These are phyloP conservation scores for Paratilapia polleni DNA, from an alignment of 2,113 vertebrate genomes.

Conservation along the genomic window DNA sequence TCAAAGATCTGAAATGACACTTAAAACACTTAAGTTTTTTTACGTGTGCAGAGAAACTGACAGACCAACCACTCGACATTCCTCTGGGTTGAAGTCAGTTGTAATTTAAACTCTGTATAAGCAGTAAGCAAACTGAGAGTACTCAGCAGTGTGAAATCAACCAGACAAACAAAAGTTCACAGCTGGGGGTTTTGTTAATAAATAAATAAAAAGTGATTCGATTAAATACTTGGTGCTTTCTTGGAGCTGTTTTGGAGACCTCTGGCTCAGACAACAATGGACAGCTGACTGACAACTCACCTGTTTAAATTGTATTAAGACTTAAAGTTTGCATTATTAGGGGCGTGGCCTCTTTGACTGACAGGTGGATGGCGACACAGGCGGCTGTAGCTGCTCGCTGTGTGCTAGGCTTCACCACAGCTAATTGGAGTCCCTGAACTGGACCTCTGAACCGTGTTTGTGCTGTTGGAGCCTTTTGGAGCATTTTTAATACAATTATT, in stretches of 20 bases:
- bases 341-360: not conserved
- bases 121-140: too few species aligned
- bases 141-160: not conserved
- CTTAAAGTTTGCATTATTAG: not conserved
- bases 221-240: too few species aligned
- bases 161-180: not conserved
- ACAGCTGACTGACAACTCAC: too few species aligned
- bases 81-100: not conserved
- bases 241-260: too few species aligned
- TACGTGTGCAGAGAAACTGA: not conserved
- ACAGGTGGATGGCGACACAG: not conserved
- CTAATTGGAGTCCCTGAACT: too few species aligned
- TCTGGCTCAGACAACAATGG: too few species aligned
- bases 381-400: not conserved
- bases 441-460: too few species aligned
- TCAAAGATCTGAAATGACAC: not conserved
- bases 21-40: not conserved
- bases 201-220: not conserved
- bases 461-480: too few species aligned
- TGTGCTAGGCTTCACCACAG: too few species aligned
- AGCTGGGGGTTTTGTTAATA: fast-evolving
- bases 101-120: too few species aligned
- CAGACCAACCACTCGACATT: not conserved
- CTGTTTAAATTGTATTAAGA: not conserved
- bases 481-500: too few species aligned